These are phyloP conservation scores for Phymastichus coffea DNA, from an alignment of 1,140 invertebrate species.

Conservation along the genomic window DNA sequence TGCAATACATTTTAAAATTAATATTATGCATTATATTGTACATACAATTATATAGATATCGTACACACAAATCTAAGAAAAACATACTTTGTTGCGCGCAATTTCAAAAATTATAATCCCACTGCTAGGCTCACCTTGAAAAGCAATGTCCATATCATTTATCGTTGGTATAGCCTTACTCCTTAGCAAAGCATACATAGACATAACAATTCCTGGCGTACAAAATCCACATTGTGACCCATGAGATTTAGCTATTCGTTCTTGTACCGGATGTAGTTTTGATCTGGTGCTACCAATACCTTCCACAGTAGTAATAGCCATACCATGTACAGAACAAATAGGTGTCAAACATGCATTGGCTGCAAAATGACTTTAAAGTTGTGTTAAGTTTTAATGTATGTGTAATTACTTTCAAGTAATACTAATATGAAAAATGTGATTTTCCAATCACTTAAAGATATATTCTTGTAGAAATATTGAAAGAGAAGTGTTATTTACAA, in stretches of 20 bases:
- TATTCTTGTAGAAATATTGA: background rate
- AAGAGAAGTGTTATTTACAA: too few species aligned
- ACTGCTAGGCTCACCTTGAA: slow-evolving; percentile 62
- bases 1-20: slow-evolving; percentile 28
- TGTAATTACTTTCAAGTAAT: slow-evolving; percentile 6
- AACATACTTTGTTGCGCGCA: too few species aligned
- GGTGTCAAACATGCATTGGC: slow-evolving; percentile 89
- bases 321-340: slow-evolving; percentile 78
- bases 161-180: slow-evolving; percentile 64
- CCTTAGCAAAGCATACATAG: slow-evolving; percentile 83
- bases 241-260: slow-evolving; percentile 82
- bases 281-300: slow-evolving; percentile 76
- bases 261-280: slow-evolving; percentile 79
- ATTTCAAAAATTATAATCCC: background rate
- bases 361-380: slow-evolving; percentile 72
- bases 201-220: slow-evolving; percentile 91
- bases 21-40: slow-evolving; percentile 1
- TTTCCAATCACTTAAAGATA: background rate
- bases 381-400: too few species aligned
- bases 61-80: too few species aligned
- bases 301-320: slow-evolving; percentile 87
- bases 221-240: slow-evolving; percentile 92
- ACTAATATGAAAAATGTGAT: slow-evolving; percentile 7
- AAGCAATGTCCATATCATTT: slow-evolving; percentile 76
- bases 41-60: background rate